Evolutionary conservation across 2,113 vertebrate species (phyloP).

Genomic region (Dolichotis patagonum): DNA sequence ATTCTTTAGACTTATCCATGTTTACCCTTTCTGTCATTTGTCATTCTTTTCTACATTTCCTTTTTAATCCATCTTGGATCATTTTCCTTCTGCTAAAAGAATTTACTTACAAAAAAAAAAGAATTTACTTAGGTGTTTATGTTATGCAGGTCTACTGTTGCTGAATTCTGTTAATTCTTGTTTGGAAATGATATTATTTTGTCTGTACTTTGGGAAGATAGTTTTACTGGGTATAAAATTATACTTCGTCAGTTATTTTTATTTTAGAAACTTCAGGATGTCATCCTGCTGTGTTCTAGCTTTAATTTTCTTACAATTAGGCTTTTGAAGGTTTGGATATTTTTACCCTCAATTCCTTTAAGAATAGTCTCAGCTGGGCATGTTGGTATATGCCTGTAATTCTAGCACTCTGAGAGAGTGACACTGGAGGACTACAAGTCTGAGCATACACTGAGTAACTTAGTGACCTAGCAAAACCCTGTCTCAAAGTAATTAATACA

Average conservation of each 20-base stretch:
- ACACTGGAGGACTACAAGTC: not conserved
- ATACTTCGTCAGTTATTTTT: not conserved
- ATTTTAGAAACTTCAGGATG: not conserved
- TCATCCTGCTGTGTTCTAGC: not conserved
- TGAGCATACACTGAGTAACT: not conserved
- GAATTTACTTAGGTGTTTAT: not conserved
- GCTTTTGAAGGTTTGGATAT: not conserved
- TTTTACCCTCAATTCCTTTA: not conserved
- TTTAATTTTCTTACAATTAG: not conserved
- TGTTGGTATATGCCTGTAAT: not conserved
- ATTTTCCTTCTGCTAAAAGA: not conserved
- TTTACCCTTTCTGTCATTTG: not conserved
- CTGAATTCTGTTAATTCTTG: not conserved
- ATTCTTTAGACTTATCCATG: not conserved
- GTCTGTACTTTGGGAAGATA: not conserved
- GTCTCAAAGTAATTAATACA: not conserved
- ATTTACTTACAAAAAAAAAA: not conserved
- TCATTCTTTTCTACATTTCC: not conserved
- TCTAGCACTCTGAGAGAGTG: not conserved
- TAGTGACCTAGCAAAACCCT: not conserved
- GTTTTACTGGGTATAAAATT: not conserved
- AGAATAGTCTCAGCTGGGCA: not conserved
- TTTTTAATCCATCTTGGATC: not conserved
- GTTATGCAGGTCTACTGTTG: not conserved
- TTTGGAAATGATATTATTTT: slow-evolving; percentile 27